phyloP scores from a whole-genome alignment of 2,888 invertebrate genomes.

The Idaea aversata region DNA sequence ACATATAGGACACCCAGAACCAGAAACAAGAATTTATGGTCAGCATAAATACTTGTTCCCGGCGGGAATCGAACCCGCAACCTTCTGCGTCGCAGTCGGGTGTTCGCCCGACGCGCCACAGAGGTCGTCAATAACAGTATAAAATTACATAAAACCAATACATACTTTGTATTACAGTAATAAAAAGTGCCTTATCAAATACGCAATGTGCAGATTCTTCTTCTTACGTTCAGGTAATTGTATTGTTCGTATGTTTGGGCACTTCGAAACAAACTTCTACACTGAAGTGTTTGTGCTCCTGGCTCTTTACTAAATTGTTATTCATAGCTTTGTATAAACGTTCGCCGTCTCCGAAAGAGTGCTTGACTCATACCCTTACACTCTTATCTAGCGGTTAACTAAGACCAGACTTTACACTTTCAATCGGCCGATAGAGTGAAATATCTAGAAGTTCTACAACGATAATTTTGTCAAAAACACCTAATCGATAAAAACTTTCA shows the following conservation, averaged over 20 bases:
- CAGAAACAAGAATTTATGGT: too few species aligned
- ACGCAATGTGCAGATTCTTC: constrained; percentile 14
- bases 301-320: constrained; percentile 78
- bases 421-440: not conserved
- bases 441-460: not conserved
- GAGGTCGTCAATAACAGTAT: too few species aligned
- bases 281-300: constrained; percentile 74
- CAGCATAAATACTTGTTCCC: too few species aligned
- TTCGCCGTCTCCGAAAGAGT: constrained; percentile 65
- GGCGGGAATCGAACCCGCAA: too few species aligned
- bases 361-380: constrained; percentile 60
- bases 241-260: constrained; percentile 75
- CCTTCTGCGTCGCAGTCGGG: too few species aligned
- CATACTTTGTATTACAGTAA: too few species aligned
- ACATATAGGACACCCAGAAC: too few species aligned
- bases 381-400: constrained; percentile 23
- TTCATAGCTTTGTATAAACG: constrained; percentile 78
- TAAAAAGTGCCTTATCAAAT: not conserved
- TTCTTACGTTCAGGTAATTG: constrained; percentile 63
- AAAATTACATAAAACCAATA: not conserved
- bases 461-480: not conserved
- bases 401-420: not conserved
- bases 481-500: not conserved
- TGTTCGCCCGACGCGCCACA: too few species aligned
- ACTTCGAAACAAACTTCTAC: constrained; percentile 75